Evolutionary conservation across 2,797 vertebrate genomes (phyloP), one percentile per base, ranked within the genome.

Genomic region (Neoniphon sammara): DNA sequence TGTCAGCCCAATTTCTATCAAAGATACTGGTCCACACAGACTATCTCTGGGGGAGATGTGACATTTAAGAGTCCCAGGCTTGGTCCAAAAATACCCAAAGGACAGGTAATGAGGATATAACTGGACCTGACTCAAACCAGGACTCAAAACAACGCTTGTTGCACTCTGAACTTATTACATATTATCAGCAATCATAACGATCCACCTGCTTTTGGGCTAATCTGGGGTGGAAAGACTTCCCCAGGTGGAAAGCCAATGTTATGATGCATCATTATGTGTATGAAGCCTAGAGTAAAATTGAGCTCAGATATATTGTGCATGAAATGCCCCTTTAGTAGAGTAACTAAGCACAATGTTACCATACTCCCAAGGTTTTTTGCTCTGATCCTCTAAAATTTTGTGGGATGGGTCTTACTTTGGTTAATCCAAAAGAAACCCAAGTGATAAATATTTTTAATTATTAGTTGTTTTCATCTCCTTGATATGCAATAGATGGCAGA

Each of bases 31-130:
- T 42, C 39, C 11, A 2, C 2, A 23, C 10, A 54, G 18, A 71
- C 55, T 25, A 18, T 70, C 53, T 63, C 57, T 34, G 42, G 64
- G 80, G 63, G n/a, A 12, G 42, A n/a, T 44, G 58, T 3, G 12
- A 81, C 79, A 86, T 83, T 85, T 57, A 59, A 65, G 79, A 66
- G 58, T 71, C 63, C 42, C 50, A 11, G 50, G 18, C 66, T 77
- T 34, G 10, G 34, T 65, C 65, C 70, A 39, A 18, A 57, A 63
- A 59, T 52, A 5, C 53, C 62, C n/a, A 12, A n/a, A 69, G 60
- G 47, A 25, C 59, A 10, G 7, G 36, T 75, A 34, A 34, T 18
- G 11, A 61, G 25, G 39, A 34, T 55, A 62, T 70, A 68, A 81
- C 61, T 56, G 18, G 27, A 79, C 65, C 65, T 1, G 39, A 64